Evolutionary conservation across 2,888 invertebrate species (phyloP), one percentile per base, ranked within the genome.

Genomic region (Drosophila meridionalis): DNA sequence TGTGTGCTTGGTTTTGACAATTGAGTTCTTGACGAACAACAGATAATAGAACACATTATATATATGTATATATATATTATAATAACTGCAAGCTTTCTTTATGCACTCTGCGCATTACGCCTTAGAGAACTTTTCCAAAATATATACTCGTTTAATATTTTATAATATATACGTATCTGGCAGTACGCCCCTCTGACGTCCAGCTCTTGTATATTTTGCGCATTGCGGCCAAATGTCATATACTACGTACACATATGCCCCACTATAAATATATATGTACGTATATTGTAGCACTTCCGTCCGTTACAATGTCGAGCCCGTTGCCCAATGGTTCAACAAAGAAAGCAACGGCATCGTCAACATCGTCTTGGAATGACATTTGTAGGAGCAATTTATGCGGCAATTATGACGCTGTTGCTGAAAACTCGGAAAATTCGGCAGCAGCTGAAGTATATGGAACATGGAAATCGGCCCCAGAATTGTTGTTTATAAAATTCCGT

Each of bases 401-500:
- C 76, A 69, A 78, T 78, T 73, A 82, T 82, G 73, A 75, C 82
- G 87, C 73, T 57, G 45, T 48, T 48, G 59, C 60, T 62, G 58
- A 73, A 73, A 73, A 68, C 14, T 69, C 67, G 43, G 58, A 73
- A 73, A 73, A 68, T 20, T 69, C 67, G 43, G 45, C 43, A 32
- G 52, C 57, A 56, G 34, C 62, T 53, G 74, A 69, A 76, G 59
- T 38, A 45, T 56, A 48, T 56, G 38, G 50, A 60, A 74, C 36
- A 55, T 52, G 61, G 76, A 69, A 77, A 67, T 75, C 73, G 59
- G 45, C 38, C 69, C 53, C 42, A 69, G 50, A 52, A 3, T n/a
- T 87, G 84, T 89, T 86, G 85, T 89, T 86, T 86, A 86, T 82
- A 71, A 84, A 84, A 86, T 86, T 84, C 89, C 89, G 52, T 62